A percentile compares a stretch with the other conserved stretches of the same genome.
These are phyloP conservation scores for Distichodus sexfasciatus DNA, from an alignment of 2,797 vertebrate species.

Conservation along the genomic window DNA sequence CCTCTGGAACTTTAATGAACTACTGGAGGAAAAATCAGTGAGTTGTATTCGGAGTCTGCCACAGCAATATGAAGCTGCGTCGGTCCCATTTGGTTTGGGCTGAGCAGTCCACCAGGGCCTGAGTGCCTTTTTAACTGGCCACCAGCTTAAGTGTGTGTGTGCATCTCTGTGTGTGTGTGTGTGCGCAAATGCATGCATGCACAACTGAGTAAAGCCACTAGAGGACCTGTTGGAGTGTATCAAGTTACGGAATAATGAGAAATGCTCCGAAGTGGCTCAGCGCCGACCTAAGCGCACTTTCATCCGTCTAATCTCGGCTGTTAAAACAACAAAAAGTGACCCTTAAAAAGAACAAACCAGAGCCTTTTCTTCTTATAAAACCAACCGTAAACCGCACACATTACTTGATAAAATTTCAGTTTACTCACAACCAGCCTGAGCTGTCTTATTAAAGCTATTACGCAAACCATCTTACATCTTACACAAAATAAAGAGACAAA, in stretches of 20 bases:
- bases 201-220: slow-evolving; percentile 77
- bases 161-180: slow-evolving; percentile 25
- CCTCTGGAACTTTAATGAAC: slow-evolving; percentile 87
- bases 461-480: too few species aligned
- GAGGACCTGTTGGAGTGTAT: slow-evolving; percentile 80
- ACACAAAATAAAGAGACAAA: too few species aligned
- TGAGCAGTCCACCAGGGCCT: slow-evolving; percentile 72
- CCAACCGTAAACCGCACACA: too few species aligned
- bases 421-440: not conserved
- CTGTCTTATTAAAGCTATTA: too few species aligned
- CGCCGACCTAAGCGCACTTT: slow-evolving; percentile 47
- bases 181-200: slow-evolving; percentile 32
- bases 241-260: slow-evolving; percentile 65
- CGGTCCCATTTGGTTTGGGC: slow-evolving; percentile 80
- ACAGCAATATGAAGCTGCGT: slow-evolving; percentile 64
- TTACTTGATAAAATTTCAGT: too few species aligned
- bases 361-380: slow-evolving; percentile 40
- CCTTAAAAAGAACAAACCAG: slow-evolving; percentile 49
- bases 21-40: slow-evolving; percentile 80
- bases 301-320: slow-evolving; percentile 56
- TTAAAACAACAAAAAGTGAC: slow-evolving; percentile 40
- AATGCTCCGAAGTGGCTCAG: slow-evolving; percentile 26
- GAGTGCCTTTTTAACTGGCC: slow-evolving; percentile 52
- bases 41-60: slow-evolving; percentile 75
- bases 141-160: slow-evolving; percentile 9